Conservation (phyloP, 2,888 invertebrate species). For the Himalopsyche anomala region DNA sequence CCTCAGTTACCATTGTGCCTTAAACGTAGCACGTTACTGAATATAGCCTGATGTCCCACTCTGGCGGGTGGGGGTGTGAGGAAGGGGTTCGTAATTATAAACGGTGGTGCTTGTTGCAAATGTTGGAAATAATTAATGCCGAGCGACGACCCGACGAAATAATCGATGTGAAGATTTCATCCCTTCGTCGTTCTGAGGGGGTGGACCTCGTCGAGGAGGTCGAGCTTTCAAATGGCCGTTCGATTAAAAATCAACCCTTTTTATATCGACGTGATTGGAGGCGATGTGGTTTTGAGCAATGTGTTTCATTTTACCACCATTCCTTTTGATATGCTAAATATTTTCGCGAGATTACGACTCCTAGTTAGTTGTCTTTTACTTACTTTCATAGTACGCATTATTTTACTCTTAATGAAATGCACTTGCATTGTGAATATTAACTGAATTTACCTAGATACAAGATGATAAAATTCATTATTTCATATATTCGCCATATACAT, state of each 20-base stretch:
- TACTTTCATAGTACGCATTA: too few relatives aligned
- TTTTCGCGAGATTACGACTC: too few relatives aligned
- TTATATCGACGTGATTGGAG: conserved; percentile 27
- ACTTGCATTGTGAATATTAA: too few relatives aligned
- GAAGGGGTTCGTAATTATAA: conserved; percentile 65
- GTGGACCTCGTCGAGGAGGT: conserved; percentile 39
- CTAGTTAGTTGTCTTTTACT: too few relatives aligned
- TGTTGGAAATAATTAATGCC: conserved; percentile 66
- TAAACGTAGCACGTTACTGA: not conserved
- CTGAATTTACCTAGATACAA: too few relatives aligned
- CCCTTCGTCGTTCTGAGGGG: conserved; percentile 44
- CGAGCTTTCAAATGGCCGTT: conserved; percentile 51
- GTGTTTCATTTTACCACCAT: not conserved
- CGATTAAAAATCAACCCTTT: conserved; percentile 60
- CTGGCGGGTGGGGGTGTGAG: conserved; percentile 42
- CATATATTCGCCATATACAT: too few relatives aligned
- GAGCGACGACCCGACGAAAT: conserved; percentile 65
- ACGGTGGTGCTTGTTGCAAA: conserved; percentile 66
- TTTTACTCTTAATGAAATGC: too few relatives aligned
- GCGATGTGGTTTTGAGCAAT: conserved; percentile 22
- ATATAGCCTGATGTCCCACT: conserved; percentile 13
- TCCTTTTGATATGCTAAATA: too few relatives aligned
- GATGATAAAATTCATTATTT: too few relatives aligned
- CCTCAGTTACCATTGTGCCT: not conserved
- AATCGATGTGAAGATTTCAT: conserved; percentile 66